Base-by-base conservation (phyloP, 2,888 invertebrate genomes). In the Sphaerophoria taeniata region DNA sequence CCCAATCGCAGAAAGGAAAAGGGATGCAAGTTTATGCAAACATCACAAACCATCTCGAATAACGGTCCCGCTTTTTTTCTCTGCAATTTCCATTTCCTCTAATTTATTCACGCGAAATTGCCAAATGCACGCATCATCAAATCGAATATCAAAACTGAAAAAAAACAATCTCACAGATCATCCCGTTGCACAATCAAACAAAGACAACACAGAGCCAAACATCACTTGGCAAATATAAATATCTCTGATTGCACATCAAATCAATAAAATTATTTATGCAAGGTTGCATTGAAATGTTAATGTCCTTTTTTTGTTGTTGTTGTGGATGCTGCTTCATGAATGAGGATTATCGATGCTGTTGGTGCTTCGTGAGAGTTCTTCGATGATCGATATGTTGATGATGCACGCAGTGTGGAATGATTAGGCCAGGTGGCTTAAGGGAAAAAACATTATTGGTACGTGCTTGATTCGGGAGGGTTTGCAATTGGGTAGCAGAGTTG, bases 221-320 rank as follows among this genome's bases (percentile, higher is more conserved):
- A 60, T n/a, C 55, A 53, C 43, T 58, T 70, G 56, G 56, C 70
- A 53, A 14, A 45, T 71, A 65, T 55, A 49, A 45, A 24, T 16
- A 75, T 34, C 70, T 34, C 51, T 69, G 67, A 82, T 61, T 73
- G 72, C 77, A 77, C 60, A 73, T 69, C 69, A 45, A 69, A 81
- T 69, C 85, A 77, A 85, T 85, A 72, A 85, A 85, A 85, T 85
- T 85, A 85, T 77, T 85, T 85, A 85, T 85, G 85, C 85, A 80
- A 85, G 81, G 85, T 85, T 85, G 81, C 85, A 85, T 85, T 85
- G 76, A 81, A 81, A 81, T 85, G 85, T 63, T 85, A 85, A 85
- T 85, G 75, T 81, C 84, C 80, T 85, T 43, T 47, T 65, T 61
- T n/a, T 43, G 12, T 16, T 5, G 1, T 5, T 12, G 43, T 24